These are phyloP conservation scores for Tapirus terrestris DNA, from an alignment of 2,113 vertebrate species.

Conservation along the genomic window DNA sequence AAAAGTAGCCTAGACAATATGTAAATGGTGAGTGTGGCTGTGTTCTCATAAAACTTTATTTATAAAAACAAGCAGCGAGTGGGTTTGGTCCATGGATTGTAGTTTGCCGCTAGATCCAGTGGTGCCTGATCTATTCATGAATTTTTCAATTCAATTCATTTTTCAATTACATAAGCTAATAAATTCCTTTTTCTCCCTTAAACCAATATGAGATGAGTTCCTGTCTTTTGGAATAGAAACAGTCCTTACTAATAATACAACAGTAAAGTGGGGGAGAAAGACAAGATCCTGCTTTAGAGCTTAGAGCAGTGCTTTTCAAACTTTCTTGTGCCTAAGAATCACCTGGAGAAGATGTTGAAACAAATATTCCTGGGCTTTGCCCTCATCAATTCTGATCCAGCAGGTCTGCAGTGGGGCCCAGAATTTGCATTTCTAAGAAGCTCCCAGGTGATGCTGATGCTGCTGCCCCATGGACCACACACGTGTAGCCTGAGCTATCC, in stretches of 20 bases:
- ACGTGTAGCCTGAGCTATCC: not conserved
- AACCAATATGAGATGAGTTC: not conserved
- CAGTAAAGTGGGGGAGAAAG: no score
- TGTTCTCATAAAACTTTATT: not conserved
- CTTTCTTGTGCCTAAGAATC: not conserved
- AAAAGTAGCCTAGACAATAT: not conserved
- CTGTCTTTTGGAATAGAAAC: not conserved
- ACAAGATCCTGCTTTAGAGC: not conserved
- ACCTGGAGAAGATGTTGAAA: not conserved
- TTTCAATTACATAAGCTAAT: not conserved
- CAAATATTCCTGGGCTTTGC: fast-evolving
- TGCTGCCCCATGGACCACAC: not conserved
- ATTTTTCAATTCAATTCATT: not conserved
- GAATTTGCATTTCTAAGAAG: not conserved
- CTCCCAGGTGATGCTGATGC: no score
- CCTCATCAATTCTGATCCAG: not conserved
- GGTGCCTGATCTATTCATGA: not conserved
- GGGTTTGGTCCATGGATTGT: no score
- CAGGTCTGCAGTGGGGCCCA: not conserved
- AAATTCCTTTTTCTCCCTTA: not conserved
- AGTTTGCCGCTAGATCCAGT: not conserved
- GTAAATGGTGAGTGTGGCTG: not conserved
- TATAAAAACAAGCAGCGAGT: not conserved
- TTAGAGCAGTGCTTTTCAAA: not conserved
- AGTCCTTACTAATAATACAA: not conserved